Evolutionary conservation across 2,888 invertebrate species (phyloP).

Genomic region (Spilarctia lutea): DNA sequence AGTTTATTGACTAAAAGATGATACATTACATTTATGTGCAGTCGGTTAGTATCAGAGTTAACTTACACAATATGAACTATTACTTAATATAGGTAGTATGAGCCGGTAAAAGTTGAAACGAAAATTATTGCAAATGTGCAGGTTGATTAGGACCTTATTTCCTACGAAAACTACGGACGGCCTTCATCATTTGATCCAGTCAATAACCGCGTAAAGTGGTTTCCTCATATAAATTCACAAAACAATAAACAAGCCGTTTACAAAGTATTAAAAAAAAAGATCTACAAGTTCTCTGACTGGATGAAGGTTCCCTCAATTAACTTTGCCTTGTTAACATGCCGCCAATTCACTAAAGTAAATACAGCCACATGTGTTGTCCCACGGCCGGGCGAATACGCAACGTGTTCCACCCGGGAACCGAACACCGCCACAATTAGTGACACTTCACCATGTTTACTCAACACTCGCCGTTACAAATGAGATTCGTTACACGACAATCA

Average conservation of each 20-base stretch:
- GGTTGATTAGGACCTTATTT: background rate
- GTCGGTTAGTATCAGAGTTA: no score
- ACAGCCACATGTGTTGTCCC: conserved; percentile 34
- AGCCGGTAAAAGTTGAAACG: no score
- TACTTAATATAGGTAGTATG: no score
- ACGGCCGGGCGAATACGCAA: conserved; percentile 11
- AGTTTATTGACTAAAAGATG: no score
- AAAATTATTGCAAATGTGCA: no score
- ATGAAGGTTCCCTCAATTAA: conserved; percentile 5
- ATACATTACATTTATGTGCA: no score
- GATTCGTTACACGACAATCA: conserved; percentile 29
- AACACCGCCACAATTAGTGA: conserved; percentile 55
- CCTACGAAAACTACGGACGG: background rate
- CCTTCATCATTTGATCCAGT: background rate
- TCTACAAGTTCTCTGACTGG: background rate
- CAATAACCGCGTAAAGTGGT: background rate
- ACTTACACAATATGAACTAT: no score
- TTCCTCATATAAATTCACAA: background rate
- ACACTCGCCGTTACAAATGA: conserved; percentile 40
- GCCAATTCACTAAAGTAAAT: conserved; percentile 16
- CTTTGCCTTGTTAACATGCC: conserved; percentile 9
- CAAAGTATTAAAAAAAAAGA: background rate
- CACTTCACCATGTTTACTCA: conserved; percentile 46
- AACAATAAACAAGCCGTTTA: background rate
- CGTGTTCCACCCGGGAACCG: conserved; percentile 34